Evolutionary conservation across 2,797 vertebrate genomes (phyloP).

Genomic region (Zalophus californianus): DNA sequence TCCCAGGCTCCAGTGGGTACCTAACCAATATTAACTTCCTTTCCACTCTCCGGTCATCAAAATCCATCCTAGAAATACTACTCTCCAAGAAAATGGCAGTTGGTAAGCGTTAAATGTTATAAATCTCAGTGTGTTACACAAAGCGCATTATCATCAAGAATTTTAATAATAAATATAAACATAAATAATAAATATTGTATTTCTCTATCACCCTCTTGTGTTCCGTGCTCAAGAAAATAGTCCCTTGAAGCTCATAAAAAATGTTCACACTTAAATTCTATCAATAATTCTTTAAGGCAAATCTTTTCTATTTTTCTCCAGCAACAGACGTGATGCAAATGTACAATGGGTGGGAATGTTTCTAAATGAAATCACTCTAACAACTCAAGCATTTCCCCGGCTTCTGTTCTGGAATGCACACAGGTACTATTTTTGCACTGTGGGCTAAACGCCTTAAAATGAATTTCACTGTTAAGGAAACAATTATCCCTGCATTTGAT

Average conservation of each 20-base stretch:
- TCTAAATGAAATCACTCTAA: constrained; percentile 68
- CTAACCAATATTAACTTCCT: background rate
- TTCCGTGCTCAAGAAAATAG: background rate
- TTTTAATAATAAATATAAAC: background rate
- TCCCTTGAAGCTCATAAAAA: background rate
- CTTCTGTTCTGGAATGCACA: constrained; percentile 71
- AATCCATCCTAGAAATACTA: constrained; percentile 21
- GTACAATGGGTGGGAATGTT: background rate
- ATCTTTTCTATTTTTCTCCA: background rate
- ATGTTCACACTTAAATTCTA: background rate
- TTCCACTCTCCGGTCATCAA: background rate
- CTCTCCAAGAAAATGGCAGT: background rate
- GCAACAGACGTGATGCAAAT: background rate
- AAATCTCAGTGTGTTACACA: background rate
- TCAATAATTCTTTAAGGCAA: constrained; percentile 35
- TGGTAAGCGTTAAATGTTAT: constrained; percentile 3
- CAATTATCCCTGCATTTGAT: constrained; percentile 84
- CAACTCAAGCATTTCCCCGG: constrained; percentile 42
- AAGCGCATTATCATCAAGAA: background rate
- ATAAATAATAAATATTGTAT: background rate
- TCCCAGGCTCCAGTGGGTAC: background rate
- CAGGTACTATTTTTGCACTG: constrained; percentile 76
- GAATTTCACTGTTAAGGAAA: constrained; percentile 82
- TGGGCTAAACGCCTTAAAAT: constrained; percentile 82
- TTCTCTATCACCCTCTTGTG: constrained; percentile 27